phyloP scores from a whole-genome alignment of 2,888 invertebrate genomes.

The Lymantria monacha region DNA sequence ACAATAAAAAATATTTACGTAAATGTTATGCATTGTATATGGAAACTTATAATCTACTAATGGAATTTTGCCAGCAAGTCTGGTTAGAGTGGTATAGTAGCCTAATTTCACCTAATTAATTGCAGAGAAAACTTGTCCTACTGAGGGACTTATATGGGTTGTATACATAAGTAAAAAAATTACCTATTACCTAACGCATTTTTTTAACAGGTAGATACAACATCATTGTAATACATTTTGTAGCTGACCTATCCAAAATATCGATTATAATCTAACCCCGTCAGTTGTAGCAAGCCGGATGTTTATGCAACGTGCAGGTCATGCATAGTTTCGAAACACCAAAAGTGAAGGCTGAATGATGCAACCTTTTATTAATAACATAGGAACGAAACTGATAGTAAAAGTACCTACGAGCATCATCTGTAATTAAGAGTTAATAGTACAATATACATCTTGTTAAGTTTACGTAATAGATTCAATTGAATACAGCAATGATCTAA shows the following conservation, averaged over 20 bases:
- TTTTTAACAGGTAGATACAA: too few species aligned
- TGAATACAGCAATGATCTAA: neutral
- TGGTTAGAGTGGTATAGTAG: too few species aligned
- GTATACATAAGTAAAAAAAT: too few species aligned
- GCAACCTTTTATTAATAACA: constrained; percentile 68
- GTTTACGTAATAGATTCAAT: neutral
- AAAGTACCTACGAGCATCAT: constrained; percentile 7
- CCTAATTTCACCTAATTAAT: too few species aligned
- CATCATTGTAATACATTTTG: neutral
- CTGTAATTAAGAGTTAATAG: constrained; percentile 3
- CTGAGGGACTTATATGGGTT: too few species aligned
- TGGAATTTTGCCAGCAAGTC: too few species aligned
- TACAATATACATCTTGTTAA: neutral
- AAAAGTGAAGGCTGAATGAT: constrained; percentile 73
- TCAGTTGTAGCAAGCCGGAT: constrained; percentile 56
- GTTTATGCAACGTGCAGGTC: constrained; percentile 72
- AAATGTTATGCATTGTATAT: too few species aligned
- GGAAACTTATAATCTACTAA: too few species aligned
- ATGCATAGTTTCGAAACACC: constrained; percentile 70
- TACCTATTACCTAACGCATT: too few species aligned
- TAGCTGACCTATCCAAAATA: constrained; percentile 34
- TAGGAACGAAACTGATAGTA: constrained; percentile 39
- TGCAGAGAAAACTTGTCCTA: too few species aligned
- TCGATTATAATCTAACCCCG: constrained; percentile 39
- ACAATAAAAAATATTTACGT: too few species aligned